Evolutionary conservation across 1,140 invertebrate genomes (phyloP), one percentile per base, ranked within the genome.

Genomic region (Diuraphis noxia): DNA sequence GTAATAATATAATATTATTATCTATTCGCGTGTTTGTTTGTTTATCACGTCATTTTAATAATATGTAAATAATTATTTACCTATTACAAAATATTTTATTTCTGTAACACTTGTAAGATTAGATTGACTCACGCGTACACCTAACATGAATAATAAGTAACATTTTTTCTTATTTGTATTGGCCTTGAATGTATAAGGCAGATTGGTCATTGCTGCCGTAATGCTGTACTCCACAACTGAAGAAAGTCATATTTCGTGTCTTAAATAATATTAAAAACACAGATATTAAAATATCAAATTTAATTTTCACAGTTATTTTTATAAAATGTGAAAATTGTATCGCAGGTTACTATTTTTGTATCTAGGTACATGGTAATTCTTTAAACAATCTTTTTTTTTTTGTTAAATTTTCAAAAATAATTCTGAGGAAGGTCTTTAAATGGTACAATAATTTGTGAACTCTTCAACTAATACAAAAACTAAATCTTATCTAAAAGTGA

Each of bases 381-480:
- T n/a, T n/a, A 72, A 5, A 10, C 30, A 6, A 19, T 72, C n/a
- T n/a, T n/a, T 17, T 72, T 17, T 5, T n/a, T 72, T n/a, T 72
- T 19, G n/a, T n/a, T n/a, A 13, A 23, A 49, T 72, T 72, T 72
- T 72, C 56, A n/a, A 72, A 72, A 72, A n/a, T n/a, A 56, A 17
- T 2, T 5, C 5, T 6, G 4, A 17, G 13, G 17, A 72, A 6
- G 17, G n/a, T n/a, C 34, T 72, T 72, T 72, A 6, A 63, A 63
- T 63, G 13, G 30, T n/a, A n/a, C 7, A 72, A 72, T n/a, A 17
- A 63, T 63, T 72, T n/a, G 10, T 72, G n/a, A 72, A 6, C 30
- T 17, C 3, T 63, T 17, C 13, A 4, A 17, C 6, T 63, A 30
- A n/a, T n/a, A 0, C 4, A n/a, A n/a, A 0, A 34, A 0, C 4